Base-by-base conservation (phyloP, 2,797 vertebrate species). In the Enteromius viviparus region DNA sequence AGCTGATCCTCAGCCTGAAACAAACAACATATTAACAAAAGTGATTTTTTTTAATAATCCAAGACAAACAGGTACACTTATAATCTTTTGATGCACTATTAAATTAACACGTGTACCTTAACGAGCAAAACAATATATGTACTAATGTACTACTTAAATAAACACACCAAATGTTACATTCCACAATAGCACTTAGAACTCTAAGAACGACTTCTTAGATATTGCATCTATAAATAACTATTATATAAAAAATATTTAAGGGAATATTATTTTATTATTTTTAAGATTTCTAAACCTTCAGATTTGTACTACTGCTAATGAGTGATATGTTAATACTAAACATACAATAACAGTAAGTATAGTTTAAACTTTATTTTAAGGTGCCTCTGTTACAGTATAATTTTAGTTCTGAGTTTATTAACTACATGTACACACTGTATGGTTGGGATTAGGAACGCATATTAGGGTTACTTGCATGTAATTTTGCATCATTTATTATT, bases 1-100 rank as follows among this genome's bases (percentile, higher is more conserved):
- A 99, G 96, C 94, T 99, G 98, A 90, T 99, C 98, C 94, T 99
- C 98, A 86, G 98, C 98, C 98, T 99, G 37, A 70, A 34, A 74
- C 8, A 87, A 32, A 80, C 19, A 32, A 77, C 10, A 77, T 15
- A 74, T 21, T 37, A n/a, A 23, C 5, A 77, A 42, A 58, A 12
- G 53, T 42, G 21, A 47, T 6, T 29, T 64, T 77, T 77, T 34
- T 53, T 12, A 19, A 40, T 40, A 6, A 26, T 0, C 14, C 37
- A 51, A 34, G 34, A 6, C 53, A 37, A 10, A 53, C 19, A 55
- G 47, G 12, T 40, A 69, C 8, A 29, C n/a, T 51, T 68, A 6
- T 6, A 12, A 34, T 58, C 1, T 26, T 55, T 69, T 69, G 6
- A 77, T 29, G n/a, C n/a, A 40, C 34, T 29, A 23, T 32, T 12